Conservation (phyloP, 37 sponge, comb jelly and placozoan species). For the Ianthella basta region DNA sequence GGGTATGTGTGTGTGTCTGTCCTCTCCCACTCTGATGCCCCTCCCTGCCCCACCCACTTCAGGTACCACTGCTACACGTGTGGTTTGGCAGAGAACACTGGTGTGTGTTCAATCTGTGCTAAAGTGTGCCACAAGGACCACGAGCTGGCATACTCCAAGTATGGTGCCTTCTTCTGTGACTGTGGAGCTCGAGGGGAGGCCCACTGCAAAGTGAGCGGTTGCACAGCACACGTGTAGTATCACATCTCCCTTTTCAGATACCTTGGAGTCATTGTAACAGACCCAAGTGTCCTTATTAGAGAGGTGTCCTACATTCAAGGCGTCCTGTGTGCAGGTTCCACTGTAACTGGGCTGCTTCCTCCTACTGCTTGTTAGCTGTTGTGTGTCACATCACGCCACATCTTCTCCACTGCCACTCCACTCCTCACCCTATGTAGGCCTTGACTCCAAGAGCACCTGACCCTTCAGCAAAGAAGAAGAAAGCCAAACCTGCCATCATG, state of each 20-base stretch:
- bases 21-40: background rate
- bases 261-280: no score
- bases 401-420: background rate
- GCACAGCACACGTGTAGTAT: background rate
- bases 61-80: slow-evolving; percentile 94
- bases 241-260: background rate
- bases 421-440: slow-evolving; percentile 33
- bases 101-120: slow-evolving; percentile 86
- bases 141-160: slow-evolving; percentile 84
- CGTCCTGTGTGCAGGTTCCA: no score
- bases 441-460: slow-evolving; percentile 28
- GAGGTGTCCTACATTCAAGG: no score
- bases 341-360: no score
- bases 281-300: no score
- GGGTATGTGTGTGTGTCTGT: slow-evolving; percentile 7
- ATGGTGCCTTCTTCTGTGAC: slow-evolving; percentile 94
- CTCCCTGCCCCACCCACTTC: background rate
- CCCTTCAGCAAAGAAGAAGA: slow-evolving; percentile 20
- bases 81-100: slow-evolving; percentile 70
- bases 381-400: no score
- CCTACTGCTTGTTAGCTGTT: no score
- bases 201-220: slow-evolving; percentile 62
- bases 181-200: slow-evolving; percentile 90
- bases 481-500: background rate
- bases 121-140: slow-evolving; percentile 96